A percentile compares a stretch with the other conserved stretches of the same genome.
phyloP scores from a whole-genome alignment of 1,140 invertebrate genomes.

The Ericerus pela region DNA sequence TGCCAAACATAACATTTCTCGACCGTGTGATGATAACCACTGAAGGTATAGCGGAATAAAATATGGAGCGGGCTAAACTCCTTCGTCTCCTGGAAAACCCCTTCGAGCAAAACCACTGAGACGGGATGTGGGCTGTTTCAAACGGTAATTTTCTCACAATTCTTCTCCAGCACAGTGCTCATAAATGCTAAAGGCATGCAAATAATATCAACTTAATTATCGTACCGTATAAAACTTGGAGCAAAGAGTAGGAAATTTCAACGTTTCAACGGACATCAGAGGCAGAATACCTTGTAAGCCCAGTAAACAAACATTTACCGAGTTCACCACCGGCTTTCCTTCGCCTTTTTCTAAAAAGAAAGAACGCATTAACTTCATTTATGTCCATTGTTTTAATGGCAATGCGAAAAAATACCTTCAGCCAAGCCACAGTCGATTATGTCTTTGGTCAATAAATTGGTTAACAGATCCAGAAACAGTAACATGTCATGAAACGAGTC shows the following conservation, averaged over 20 bases:
- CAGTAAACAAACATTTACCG: slow-evolving; percentile 48
- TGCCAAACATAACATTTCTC: too few relatives aligned
- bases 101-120: too few relatives aligned
- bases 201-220: background rate
- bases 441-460: slow-evolving; percentile 52
- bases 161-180: background rate
- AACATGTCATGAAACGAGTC: slow-evolving; percentile 57
- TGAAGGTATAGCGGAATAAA: too few relatives aligned
- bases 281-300: slow-evolving; percentile 59
- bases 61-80: too few relatives aligned
- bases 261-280: slow-evolving; percentile 53
- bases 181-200: background rate
- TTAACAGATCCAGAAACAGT: slow-evolving; percentile 52
- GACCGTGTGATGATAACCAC: too few relatives aligned
- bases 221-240: slow-evolving; percentile 39
- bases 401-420: too few relatives aligned
- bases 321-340: slow-evolving; percentile 24
- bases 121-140: too few relatives aligned
- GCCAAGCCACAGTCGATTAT: slow-evolving; percentile 43
- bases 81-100: too few relatives aligned
- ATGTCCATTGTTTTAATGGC: too few relatives aligned
- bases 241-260: slow-evolving; percentile 55
- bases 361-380: background rate
- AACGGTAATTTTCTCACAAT: background rate
- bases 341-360: background rate